Evolutionary conservation across 2,797 vertebrate genomes (phyloP), one percentile per base, ranked within the genome.

Genomic region (Peromyscus melanophrys): DNA sequence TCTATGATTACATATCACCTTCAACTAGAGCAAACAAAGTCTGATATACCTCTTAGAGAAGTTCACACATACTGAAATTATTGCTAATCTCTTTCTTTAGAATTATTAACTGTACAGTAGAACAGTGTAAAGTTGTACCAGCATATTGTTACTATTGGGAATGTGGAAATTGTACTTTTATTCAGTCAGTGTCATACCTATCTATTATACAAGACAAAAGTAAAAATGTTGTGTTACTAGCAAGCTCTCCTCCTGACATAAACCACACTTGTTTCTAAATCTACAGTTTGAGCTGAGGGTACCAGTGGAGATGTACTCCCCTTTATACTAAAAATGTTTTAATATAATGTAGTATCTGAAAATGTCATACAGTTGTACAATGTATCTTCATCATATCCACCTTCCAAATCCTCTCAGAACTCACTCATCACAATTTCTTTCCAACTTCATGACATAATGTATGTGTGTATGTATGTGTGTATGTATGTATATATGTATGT

Each of bases 21-120:
- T 95, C 14, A 89, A 8, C 17, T 77, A 55, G 21, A 92, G 31
- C 37, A 75, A 85, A 94, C 29, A 89, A 73, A 73, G 78, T 63
- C 6, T 52, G 14, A 13, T 55, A 10, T 2, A 43, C 8, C 10
- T 67, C 25, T 85, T 69, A 71, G 31, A 90, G 40, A 4, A 55
- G 9, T 16, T 19, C 6, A 4, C 21, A 17, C 71, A 43, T 85
- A 59, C n/a, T 71, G 16, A 52, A 52, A 2, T 73, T 85, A 78
- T 29, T 80, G 55, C 61, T 92, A 43, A 6, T 12, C 13, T 76
- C 8, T 78, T 57, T 96, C 37, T 86, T 87, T 73, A 63, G 43
- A 89, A 92, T 11, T 95, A 37, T 16, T 77, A 12, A 84, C 29
- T 85, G 85, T 57, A 8, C 14, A 73, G 6, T 19, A 59, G 92